Conservation (phyloP, 2,113 vertebrate genomes). For the Carollia perspicillata region DNA sequence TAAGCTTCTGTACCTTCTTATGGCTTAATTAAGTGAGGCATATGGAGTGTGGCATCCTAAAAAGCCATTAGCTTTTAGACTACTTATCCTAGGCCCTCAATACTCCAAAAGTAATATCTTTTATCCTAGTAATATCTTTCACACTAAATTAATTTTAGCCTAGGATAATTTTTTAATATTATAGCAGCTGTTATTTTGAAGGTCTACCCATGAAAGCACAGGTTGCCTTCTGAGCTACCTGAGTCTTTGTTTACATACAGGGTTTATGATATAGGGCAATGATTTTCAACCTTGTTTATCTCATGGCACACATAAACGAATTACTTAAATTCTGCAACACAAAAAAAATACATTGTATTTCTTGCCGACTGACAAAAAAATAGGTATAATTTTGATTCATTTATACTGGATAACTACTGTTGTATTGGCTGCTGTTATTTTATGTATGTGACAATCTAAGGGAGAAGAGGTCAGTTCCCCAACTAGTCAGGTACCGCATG, state of each 20-base stretch:
- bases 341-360: no score
- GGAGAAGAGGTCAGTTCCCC: no score
- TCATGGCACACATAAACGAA: no score
- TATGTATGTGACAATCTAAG: no score
- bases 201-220: neutral
- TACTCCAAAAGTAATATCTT: neutral
- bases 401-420: no score
- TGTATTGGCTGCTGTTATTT: no score
- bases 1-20: neutral
- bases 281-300: no score
- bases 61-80: neutral
- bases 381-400: no score
- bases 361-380: no score
- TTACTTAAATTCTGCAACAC: no score
- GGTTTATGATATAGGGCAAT: neutral
- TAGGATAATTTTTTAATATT: neutral
- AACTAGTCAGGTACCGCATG: no score
- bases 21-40: neutral
- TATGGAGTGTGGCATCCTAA: neutral
- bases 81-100: neutral
- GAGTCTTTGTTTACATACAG: neutral
- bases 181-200: neutral
- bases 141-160: neutral
- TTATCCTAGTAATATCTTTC: neutral
- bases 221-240: neutral